Evolutionary conservation across 2,113 vertebrate genomes (phyloP), one percentile per base, ranked within the genome.

Genomic region (Syngnathus floridae): DNA sequence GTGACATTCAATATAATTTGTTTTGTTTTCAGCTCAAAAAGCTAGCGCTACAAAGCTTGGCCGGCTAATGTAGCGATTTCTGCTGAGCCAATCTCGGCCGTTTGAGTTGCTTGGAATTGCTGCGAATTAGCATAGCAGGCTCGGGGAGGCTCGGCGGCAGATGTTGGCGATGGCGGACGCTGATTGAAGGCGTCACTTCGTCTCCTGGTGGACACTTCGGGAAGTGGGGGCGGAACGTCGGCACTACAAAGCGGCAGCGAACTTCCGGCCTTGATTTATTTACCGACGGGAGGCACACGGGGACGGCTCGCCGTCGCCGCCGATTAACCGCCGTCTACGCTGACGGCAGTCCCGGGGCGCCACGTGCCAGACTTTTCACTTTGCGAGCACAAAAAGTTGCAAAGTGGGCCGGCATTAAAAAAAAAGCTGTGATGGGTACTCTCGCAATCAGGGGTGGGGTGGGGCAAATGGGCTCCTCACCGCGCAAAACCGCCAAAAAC

Each of bases 301-400:
- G 73, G 77, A 59, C 74, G 40, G 71, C 81, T 2, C 71, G 16
- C 70, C 66, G 78, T 89, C 86, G 62, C 64, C 73, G 65, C 22
- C 62, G 79, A 86, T 89, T 82, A 89, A 75, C 65, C 3, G 72
- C 75, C 72, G 70, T 81, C 84, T 82, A 82, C 77, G 75, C 62
- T 74, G 78, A 88, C 56, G 70, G 61, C 76, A 74, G 83, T 86
- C 80, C 81, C 52, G 80, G 79, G 83, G 81, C 63, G 3, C 67
- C 19, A 5, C 37, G n/a, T 77, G 69, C 70, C 37, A 78, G 66
- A 71, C 43, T 66, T 65, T 70, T 79, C 62, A 73, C 78, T 74
- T 66, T 64, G 76, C 62, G 43, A 65, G 64, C 73, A 67, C 75
- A 73, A 78, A 67, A 60, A 38, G 48, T 51, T 69, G 75, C 48